Conservation (phyloP, 2,797 vertebrate species). For the Leuciscus waleckii region DNA sequence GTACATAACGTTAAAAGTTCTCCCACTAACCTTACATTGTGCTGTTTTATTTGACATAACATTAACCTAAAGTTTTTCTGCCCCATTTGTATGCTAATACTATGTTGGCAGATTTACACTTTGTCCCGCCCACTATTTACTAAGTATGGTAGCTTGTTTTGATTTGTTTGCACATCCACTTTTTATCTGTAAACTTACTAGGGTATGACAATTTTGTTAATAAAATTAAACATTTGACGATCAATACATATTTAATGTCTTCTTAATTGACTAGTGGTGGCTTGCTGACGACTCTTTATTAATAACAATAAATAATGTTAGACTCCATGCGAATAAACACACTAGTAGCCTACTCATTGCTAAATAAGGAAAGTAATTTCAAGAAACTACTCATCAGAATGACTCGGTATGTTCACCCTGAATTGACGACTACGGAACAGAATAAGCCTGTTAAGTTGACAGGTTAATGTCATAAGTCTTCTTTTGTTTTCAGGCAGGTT, state of each 20-base stretch:
- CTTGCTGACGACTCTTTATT: neutral
- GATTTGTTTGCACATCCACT: too few species aligned
- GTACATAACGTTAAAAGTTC: neutral
- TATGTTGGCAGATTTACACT: too few species aligned
- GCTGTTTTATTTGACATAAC: neutral
- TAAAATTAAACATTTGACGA: too few species aligned
- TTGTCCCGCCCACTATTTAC: too few species aligned
- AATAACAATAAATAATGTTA: neutral
- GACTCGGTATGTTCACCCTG: neutral
- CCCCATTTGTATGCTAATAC: too few species aligned
- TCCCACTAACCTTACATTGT: neutral
- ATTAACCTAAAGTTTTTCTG: too few species aligned
- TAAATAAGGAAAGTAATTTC: neutral
- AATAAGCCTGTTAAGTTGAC: slow-evolving; percentile 11
- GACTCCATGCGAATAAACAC: neutral
- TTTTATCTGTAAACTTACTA: too few species aligned
- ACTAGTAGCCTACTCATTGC: too few species aligned
- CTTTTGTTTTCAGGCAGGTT: slow-evolving; percentile 21
- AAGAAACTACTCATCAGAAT: neutral
- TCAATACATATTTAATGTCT: neutral
- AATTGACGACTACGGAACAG: neutral
- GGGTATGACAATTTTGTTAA: too few species aligned
- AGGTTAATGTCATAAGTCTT: slow-evolving; percentile 26
- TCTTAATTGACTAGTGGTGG: neutral
- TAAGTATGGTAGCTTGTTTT: too few species aligned